Percentiles rank a stretch among this genome's conserved stretches.
These are phyloP conservation scores for Sminthurides aquaticus DNA, from an alignment of 2,888 invertebrate genomes.

Conservation along the genomic window DNA sequence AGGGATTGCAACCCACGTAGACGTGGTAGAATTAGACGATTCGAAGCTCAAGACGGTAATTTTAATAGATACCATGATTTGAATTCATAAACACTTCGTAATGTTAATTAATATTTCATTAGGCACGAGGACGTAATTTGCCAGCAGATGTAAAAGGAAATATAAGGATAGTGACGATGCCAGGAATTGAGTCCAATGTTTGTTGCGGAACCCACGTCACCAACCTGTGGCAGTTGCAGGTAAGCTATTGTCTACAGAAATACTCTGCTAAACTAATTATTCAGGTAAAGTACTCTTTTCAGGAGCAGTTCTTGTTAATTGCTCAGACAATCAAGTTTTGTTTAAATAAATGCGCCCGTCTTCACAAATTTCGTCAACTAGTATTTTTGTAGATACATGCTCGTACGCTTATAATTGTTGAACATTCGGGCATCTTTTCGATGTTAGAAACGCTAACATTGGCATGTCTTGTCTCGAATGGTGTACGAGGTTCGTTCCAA, in stretches of 20 bases:
- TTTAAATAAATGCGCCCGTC: too few relatives aligned
- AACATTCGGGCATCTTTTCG: too few relatives aligned
- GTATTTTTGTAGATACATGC: too few relatives aligned
- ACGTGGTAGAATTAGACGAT: slow-evolving; percentile 57
- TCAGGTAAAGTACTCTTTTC: slow-evolving; percentile 1
- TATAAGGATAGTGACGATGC: slow-evolving; percentile 68
- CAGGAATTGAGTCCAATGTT: slow-evolving; percentile 68
- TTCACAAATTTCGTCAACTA: too few relatives aligned
- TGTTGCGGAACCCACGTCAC: slow-evolving; percentile 83
- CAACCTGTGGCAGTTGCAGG: slow-evolving; percentile 57
- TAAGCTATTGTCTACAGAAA: slow-evolving; percentile 41
- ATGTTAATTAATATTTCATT: slow-evolving; percentile 11
- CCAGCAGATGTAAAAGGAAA: slow-evolving; percentile 72
- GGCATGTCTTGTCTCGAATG: too few relatives aligned
- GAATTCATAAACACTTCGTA: neutral
- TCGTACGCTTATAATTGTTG: too few relatives aligned
- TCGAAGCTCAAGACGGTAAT: slow-evolving; percentile 52
- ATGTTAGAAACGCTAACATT: too few relatives aligned
- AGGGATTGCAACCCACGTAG: slow-evolving; percentile 58
- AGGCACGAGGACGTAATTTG: slow-evolving; percentile 59
- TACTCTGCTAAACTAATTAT: too few relatives aligned
- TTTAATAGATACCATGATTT: neutral
- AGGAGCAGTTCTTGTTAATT: too few relatives aligned
- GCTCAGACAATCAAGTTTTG: too few relatives aligned
- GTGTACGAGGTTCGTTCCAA: too few relatives aligned